Evolutionary conservation across 2,888 invertebrate genomes (phyloP).

Genomic region (Tetragnatha montana): DNA sequence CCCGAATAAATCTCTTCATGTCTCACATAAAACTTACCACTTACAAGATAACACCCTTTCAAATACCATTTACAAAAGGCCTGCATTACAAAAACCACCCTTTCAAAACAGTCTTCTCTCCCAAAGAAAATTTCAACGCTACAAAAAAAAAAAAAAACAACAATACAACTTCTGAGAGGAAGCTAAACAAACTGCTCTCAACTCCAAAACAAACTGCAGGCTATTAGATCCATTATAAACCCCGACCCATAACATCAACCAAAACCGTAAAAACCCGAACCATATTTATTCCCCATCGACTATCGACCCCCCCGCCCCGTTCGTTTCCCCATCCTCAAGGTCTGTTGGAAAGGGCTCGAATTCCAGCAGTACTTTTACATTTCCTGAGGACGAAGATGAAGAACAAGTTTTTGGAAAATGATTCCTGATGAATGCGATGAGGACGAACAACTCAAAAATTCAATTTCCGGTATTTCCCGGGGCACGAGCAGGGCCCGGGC

Average conservation of each 20-base stretch:
- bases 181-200: neutral
- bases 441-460: constrained; percentile 60
- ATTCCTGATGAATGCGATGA: constrained; percentile 54
- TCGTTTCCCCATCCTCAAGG: neutral
- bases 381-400: neutral
- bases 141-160: too few relatives aligned
- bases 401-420: constrained; percentile 25
- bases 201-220: neutral
- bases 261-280: neutral
- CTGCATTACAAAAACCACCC: too few relatives aligned
- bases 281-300: neutral
- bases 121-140: too few relatives aligned
- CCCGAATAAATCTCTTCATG: too few relatives aligned
- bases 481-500: neutral
- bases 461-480: constrained; percentile 48
- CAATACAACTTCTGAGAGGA: neutral
- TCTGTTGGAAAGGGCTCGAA: neutral
- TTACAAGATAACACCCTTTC: too few relatives aligned
- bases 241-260: neutral
- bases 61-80: too few relatives aligned
- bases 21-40: too few relatives aligned
- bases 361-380: neutral
- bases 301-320: neutral
- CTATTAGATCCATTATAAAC: neutral
- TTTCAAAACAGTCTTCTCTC: too few relatives aligned